A percentile compares a stretch with the other conserved stretches of the same genome.
phyloP scores from a whole-genome alignment of 2,888 invertebrate species.

The Caenorhabditis sp. region DNA sequence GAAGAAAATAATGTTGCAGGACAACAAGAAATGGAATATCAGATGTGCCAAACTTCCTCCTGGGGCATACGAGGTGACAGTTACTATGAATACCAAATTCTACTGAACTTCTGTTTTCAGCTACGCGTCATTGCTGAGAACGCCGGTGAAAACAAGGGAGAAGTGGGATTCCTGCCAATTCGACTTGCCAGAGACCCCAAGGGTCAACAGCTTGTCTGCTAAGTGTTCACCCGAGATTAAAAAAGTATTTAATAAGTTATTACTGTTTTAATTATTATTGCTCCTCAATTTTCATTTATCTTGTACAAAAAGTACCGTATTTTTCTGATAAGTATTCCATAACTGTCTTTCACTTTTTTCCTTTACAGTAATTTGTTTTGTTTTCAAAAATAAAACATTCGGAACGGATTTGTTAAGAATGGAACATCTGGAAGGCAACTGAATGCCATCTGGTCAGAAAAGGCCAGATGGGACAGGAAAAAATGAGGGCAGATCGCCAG shows the following conservation, averaged over 20 bases:
- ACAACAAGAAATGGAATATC: conserved; percentile 75
- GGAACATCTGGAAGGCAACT: conserved; percentile 32
- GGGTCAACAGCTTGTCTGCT: conserved; percentile 63
- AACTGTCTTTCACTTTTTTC: conserved; percentile 11
- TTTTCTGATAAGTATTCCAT: too few species aligned
- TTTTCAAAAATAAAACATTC: background rate
- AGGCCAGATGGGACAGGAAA: background rate
- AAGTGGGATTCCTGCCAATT: conserved; percentile 76
- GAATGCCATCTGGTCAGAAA: conserved; percentile 24
- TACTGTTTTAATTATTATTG: too few species aligned
- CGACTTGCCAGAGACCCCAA: conserved; percentile 68
- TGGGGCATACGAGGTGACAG: conserved; percentile 73
- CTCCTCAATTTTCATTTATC: too few species aligned
- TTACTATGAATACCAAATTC: background rate
- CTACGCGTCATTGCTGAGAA: conserved; percentile 76
- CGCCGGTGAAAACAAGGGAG: conserved; percentile 74
- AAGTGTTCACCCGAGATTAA: background rate
- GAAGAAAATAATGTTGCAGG: conserved; percentile 47
- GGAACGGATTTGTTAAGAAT: background rate
- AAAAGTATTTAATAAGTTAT: too few species aligned
- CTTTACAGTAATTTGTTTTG: background rate
- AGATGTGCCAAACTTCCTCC: conserved; percentile 73
- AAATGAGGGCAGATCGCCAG: conserved; percentile 17
- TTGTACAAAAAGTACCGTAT: conserved; percentile 34
- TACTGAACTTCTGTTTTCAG: conserved; percentile 44